These are phyloP conservation scores for Balanococcus diminutus DNA, from an alignment of 2,888 invertebrate species.

Conservation along the genomic window DNA sequence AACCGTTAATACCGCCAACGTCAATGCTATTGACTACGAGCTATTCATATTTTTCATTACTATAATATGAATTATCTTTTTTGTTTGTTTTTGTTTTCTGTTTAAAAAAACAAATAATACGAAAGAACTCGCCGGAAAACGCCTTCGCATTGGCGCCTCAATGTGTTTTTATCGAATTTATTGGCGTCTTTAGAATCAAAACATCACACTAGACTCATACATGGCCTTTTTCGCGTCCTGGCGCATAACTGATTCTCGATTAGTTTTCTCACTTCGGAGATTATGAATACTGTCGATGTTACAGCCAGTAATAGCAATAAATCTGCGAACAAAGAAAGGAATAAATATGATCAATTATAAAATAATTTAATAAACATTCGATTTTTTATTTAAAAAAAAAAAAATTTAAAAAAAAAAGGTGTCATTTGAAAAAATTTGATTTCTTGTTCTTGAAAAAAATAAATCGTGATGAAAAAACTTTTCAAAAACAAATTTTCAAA, in stretches of 20 bases:
- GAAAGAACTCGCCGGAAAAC: background rate
- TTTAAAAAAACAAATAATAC: background rate
- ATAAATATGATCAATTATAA: background rate
- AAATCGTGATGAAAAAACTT: no score
- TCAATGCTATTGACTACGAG: conserved; percentile 23
- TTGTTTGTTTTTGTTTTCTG: background rate
- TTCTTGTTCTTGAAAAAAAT: no score
- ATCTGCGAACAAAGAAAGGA: conserved; percentile 67
- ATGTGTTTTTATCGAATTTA: background rate
- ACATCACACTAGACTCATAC: conserved; percentile 50
- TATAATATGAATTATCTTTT: conserved; percentile 18
- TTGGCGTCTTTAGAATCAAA: background rate
- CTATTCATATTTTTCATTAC: conserved; percentile 18
- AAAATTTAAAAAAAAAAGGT: no score
- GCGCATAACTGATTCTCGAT: conserved; percentile 65
- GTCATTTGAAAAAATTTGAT: no score
- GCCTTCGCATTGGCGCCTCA: background rate
- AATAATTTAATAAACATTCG: background rate
- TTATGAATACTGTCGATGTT: conserved; percentile 95
- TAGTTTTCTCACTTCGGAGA: conserved; percentile 90
- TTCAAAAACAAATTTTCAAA: no score
- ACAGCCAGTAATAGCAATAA: conserved; percentile 86
- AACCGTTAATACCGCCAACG: conserved; percentile 35
- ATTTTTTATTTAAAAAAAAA: background rate
- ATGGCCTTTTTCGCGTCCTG: conserved; percentile 49